A percentile compares a stretch with the other conserved stretches of the same genome.
Conservation (phyloP, 2,113 vertebrate species). For the Vulpes ferrilata region DNA sequence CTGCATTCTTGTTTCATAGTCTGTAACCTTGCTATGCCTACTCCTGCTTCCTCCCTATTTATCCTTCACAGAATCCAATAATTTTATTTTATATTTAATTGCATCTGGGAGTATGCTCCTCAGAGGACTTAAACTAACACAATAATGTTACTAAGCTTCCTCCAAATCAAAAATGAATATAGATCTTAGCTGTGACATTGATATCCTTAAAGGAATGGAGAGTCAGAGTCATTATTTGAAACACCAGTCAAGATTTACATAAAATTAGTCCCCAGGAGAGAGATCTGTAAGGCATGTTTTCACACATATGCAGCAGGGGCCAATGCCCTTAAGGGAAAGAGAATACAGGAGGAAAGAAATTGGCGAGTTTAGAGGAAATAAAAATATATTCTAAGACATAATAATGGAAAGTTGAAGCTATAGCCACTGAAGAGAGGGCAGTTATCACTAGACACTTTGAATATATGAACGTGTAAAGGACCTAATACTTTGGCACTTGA, state of each 20-base stretch:
- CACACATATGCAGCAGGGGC: background rate
- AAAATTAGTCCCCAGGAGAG: background rate
- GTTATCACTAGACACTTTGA: background rate
- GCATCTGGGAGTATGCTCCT: background rate
- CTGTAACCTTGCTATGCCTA: background rate
- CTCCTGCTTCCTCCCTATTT: background rate
- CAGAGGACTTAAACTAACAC: background rate
- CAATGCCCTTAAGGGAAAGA: background rate
- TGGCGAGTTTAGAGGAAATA: background rate
- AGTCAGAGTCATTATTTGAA: background rate
- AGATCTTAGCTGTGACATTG: background rate
- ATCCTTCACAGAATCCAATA: background rate
- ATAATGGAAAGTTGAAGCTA: background rate
- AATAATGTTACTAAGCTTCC: background rate
- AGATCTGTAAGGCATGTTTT: background rate
- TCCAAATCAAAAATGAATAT: slow-evolving; percentile 18
- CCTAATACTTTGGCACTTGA: slow-evolving; percentile 14
- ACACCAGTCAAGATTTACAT: background rate
- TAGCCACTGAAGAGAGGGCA: background rate
- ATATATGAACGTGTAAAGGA: background rate
- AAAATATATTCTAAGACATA: background rate
- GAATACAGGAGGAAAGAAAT: background rate
- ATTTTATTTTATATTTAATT: slow-evolving; percentile 36
- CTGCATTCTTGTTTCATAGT: background rate
- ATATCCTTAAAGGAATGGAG: background rate